Evolutionary conservation across 1,140 invertebrate species (phyloP).

Genomic region (Drosophila tsacasi): DNA sequence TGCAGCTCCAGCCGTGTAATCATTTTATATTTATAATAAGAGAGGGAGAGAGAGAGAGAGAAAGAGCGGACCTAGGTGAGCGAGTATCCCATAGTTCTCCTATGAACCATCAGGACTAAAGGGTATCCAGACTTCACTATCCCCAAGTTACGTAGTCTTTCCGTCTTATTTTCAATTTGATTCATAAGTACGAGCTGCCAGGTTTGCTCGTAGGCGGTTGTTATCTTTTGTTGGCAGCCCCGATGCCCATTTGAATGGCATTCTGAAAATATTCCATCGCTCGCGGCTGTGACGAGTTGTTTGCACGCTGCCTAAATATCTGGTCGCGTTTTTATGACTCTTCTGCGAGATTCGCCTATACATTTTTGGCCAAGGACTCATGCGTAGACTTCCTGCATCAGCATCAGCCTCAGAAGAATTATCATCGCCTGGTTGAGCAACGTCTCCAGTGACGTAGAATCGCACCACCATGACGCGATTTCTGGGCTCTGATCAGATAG

Average conservation of each 20-base stretch:
- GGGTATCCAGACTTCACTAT: neutral
- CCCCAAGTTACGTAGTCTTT: neutral
- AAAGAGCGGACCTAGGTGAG: no score
- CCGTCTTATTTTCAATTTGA: conserved; percentile 17
- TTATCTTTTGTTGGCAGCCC: conserved; percentile 66
- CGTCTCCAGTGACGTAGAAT: conserved; percentile 34
- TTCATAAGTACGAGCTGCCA: conserved; percentile 26
- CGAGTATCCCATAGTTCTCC: neutral
- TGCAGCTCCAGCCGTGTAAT: no score
- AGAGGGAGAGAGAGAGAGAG: no score
- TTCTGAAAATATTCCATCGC: conserved; percentile 58
- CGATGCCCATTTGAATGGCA: conserved; percentile 46
- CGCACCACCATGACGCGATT: conserved; percentile 8
- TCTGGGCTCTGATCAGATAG: conserved; percentile 13
- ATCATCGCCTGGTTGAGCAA: conserved; percentile 5
- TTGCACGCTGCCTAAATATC: conserved; percentile 14
- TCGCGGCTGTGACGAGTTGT: conserved; percentile 60
- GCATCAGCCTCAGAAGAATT: conserved; percentile 6
- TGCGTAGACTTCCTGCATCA: conserved; percentile 33
- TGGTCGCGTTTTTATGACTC: conserved; percentile 21
- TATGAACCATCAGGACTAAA: no score
- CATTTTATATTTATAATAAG: no score
- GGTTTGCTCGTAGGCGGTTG: conserved; percentile 21
- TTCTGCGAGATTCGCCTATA: conserved; percentile 20
- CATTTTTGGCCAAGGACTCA: conserved; percentile 51